phyloP scores from a whole-genome alignment of 2,797 vertebrate genomes.

The Buphagus erythrorhynchus region DNA sequence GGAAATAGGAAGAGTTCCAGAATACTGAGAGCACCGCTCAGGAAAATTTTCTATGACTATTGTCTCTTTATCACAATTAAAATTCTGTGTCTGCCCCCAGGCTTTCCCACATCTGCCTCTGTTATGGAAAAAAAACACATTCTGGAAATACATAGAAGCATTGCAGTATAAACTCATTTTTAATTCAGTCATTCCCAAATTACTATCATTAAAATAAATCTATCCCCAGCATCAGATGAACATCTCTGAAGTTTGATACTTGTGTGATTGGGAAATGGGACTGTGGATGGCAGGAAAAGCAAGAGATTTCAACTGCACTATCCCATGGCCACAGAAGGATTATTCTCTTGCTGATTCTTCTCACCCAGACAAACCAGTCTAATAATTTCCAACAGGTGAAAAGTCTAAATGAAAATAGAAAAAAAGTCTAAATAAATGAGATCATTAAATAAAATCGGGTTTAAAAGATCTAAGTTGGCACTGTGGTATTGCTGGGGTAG shows the following conservation, averaged over 20 bases:
- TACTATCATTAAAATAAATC: not conserved
- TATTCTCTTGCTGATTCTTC: not conserved
- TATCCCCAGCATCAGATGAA: not conserved
- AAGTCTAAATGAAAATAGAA: not conserved
- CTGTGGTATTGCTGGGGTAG: not conserved
- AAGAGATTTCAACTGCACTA: not conserved
- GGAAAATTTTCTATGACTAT: not conserved
- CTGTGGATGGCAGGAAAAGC: not conserved
- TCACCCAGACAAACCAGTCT: not conserved
- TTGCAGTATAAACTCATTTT: not conserved
- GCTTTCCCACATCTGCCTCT: not conserved
- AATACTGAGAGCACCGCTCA: not conserved
- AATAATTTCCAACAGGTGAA: not conserved
- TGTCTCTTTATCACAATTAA: not conserved
- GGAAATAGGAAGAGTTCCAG: not conserved
- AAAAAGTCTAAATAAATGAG: not conserved
- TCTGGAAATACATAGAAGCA: not conserved
- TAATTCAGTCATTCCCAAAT: not conserved
- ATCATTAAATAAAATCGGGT: not conserved
- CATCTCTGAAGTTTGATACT: not conserved
- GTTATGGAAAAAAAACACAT: not conserved
- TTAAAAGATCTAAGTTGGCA: not conserved
- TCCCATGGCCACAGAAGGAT: not conserved
- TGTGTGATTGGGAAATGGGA: not conserved
- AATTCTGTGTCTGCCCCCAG: not conserved